A percentile compares a stretch with the other conserved stretches of the same genome.
These are phyloP conservation scores for Morbakka virulenta DNA, from an alignment of 30 jellyfish, hydroid and myxozoan species.

Conservation along the genomic window DNA sequence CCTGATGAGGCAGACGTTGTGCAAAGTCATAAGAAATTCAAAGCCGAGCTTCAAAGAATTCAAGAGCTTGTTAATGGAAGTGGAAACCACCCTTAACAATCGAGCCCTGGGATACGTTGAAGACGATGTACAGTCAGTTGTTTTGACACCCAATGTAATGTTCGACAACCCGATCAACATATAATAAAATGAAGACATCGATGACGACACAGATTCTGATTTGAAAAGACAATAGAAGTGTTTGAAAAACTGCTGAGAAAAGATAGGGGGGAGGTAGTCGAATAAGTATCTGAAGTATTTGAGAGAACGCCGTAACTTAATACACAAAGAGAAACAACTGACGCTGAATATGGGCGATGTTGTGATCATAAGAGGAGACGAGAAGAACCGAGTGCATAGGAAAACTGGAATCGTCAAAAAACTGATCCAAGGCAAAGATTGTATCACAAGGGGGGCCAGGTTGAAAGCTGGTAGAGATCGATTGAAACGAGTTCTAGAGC, in stretches of 20 bases:
- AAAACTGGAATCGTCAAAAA: conserved; percentile 9
- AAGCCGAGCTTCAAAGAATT: conserved; percentile 33
- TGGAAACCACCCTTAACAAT: conserved; percentile 54
- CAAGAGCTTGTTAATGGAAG: no score
- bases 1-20: no score
- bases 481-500: conserved; percentile 50
- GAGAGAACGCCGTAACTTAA: conserved; percentile 55
- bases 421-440: conserved; percentile 21
- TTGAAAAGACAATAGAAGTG: conserved; percentile 35
- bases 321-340: conserved; percentile 19
- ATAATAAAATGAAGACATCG: conserved; percentile 12
- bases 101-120: conserved; percentile 63
- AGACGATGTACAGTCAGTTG: conserved; percentile 55
- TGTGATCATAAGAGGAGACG: conserved; percentile 47
- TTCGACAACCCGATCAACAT: conserved; percentile 31
- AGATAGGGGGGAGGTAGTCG: conserved; percentile 50
- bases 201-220: conserved; percentile 17
- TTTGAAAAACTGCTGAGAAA: conserved; percentile 25
- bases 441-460: conserved; percentile 1
- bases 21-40: conserved; percentile 43
- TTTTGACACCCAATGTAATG: conserved; percentile 60
- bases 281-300: conserved; percentile 33
- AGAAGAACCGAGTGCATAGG: conserved; percentile 52
- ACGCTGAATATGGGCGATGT: conserved; percentile 23
- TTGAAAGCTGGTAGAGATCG: conserved; percentile 10